Conservation (phyloP, 2,113 vertebrate species). For the Gymnocephalus cernua region DNA sequence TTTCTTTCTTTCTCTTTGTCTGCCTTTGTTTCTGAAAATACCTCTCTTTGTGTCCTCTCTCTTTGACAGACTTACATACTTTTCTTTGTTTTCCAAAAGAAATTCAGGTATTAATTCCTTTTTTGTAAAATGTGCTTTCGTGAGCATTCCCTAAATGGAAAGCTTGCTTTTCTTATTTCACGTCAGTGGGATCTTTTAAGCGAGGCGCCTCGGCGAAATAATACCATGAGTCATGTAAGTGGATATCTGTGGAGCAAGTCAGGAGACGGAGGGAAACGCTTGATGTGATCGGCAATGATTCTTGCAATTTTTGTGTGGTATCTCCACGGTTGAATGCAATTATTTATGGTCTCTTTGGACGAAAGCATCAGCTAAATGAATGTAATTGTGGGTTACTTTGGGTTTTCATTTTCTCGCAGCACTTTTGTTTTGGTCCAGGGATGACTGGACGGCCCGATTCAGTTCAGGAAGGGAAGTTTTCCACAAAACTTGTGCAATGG, state of each 20-base stretch:
- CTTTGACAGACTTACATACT: neutral
- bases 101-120: conserved; percentile 1
- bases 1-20: neutral
- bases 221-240: conserved; percentile 17
- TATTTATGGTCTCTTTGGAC: too few relatives aligned
- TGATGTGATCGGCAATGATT: neutral
- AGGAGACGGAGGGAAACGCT: neutral
- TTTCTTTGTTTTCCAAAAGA: neutral
- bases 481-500: neutral
- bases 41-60: neutral
- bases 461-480: conserved; percentile 3
- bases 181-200: neutral
- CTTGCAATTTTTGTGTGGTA: too few relatives aligned
- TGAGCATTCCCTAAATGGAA: neutral
- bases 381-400: neutral
- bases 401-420: neutral
- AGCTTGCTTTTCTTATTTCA: conserved; percentile 41
- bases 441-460: neutral
- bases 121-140: neutral
- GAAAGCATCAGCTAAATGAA: too few relatives aligned
- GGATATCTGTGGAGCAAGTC: conserved; percentile 11
- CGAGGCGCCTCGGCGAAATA: neutral
- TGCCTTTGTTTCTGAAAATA: neutral
- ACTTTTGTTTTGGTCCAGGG: conserved; percentile 8
- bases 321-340: too few relatives aligned